These are phyloP conservation scores for Dusona sp. DNA, from an alignment of 2,888 invertebrate genomes.

Conservation along the genomic window DNA sequence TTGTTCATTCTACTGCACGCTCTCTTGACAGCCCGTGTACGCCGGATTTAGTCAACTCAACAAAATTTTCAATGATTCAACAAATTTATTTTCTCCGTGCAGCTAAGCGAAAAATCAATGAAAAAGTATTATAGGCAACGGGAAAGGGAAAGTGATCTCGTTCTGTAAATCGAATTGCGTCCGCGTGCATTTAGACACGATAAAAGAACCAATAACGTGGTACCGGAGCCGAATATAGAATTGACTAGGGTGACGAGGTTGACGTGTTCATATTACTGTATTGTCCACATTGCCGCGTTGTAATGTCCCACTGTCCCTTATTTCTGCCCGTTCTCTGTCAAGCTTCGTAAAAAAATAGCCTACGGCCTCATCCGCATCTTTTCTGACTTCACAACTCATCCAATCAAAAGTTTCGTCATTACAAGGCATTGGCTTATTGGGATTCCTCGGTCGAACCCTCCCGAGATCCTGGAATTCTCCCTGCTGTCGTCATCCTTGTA, in stretches of 20 bases:
- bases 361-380: slow-evolving; percentile 53
- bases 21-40: too few species aligned
- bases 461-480: slow-evolving; percentile 37
- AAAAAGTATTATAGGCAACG: neutral
- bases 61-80: too few species aligned
- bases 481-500: neutral
- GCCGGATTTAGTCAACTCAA: too few species aligned
- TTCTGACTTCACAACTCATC: slow-evolving; percentile 66
- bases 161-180: slow-evolving; percentile 25
- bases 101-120: slow-evolving; percentile 1
- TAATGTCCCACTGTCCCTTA: slow-evolving; percentile 14
- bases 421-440: slow-evolving; percentile 66
- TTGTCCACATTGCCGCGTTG: neutral
- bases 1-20: too few species aligned
- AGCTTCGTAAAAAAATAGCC: slow-evolving; percentile 35
- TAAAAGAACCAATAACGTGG: slow-evolving; percentile 29
- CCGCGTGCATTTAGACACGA: neutral
- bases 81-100: too few species aligned
- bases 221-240: slow-evolving; percentile 10
- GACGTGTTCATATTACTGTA: neutral
- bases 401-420: slow-evolving; percentile 70
- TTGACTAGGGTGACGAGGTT: slow-evolving; percentile 8
- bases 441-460: slow-evolving; percentile 47
- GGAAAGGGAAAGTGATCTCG: neutral
- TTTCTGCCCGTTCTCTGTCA: slow-evolving; percentile 1